These are phyloP conservation scores for Dromius quadrimaculatus DNA, from an alignment of 2,888 invertebrate species.

Conservation along the genomic window DNA sequence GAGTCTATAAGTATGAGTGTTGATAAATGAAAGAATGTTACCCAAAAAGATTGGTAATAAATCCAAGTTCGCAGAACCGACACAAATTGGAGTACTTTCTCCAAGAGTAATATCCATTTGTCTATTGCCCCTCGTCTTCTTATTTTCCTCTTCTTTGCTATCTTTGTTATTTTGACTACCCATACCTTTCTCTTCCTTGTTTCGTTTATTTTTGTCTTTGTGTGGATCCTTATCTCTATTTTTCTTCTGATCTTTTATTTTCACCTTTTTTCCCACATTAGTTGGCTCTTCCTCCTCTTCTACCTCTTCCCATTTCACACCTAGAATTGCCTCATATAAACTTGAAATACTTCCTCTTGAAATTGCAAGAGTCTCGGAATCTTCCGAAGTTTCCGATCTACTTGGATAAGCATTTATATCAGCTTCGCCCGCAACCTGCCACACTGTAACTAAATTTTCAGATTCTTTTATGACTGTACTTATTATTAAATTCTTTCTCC, in stretches of 20 bases:
- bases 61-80: conserved; percentile 56
- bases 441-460: conserved; percentile 57
- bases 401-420: conserved; percentile 56
- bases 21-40: conserved; percentile 29
- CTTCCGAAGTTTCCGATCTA: conserved; percentile 53
- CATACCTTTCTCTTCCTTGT: conserved; percentile 18
- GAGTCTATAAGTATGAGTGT: too few relatives aligned
- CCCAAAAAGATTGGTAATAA: conserved; percentile 58
- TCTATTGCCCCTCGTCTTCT: neutral
- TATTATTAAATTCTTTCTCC: too few relatives aligned
- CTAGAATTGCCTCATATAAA: conserved; percentile 59
- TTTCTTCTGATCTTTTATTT: conserved; percentile 36
- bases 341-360: conserved; percentile 59
- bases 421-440: conserved; percentile 57
- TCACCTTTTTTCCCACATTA: conserved; percentile 53
- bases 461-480: too few relatives aligned
- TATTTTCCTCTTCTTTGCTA: conserved; percentile 27
- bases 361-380: conserved; percentile 35
- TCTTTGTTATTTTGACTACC: conserved; percentile 44
- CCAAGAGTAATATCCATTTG: neutral
- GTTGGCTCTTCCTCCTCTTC: conserved; percentile 28
- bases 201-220: neutral
- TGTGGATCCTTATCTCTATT: neutral
- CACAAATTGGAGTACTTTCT: conserved; percentile 21
- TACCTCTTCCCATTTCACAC: conserved; percentile 55